Evolutionary conservation across 2,113 vertebrate genomes (phyloP).

Genomic region (Ophiodon elongatus): DNA sequence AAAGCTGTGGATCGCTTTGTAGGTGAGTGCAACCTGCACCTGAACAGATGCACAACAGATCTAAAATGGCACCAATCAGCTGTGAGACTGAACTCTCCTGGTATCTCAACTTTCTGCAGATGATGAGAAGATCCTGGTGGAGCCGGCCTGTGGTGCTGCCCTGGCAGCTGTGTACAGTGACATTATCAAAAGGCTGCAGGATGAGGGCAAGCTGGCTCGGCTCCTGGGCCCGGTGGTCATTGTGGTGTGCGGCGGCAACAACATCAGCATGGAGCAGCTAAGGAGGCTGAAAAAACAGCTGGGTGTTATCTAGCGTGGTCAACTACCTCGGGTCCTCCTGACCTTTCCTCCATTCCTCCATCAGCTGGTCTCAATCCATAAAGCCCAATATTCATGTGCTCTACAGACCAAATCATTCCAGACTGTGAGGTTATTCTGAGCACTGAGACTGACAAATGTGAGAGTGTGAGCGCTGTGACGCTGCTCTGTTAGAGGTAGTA

Average conservation of each 20-base stretch:
- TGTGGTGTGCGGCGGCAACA: conserved; percentile 91
- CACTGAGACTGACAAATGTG: conserved; percentile 3
- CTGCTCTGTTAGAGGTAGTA: conserved; percentile 23
- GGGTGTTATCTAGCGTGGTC: conserved; percentile 57
- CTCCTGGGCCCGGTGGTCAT: conserved; percentile 84
- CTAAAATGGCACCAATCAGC: neutral
- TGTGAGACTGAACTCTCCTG: neutral
- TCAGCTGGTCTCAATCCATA: conserved; percentile 19
- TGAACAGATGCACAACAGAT: neutral
- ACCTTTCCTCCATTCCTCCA: conserved; percentile 23
- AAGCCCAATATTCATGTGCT: conserved; percentile 19
- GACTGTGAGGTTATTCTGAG: conserved; percentile 33
- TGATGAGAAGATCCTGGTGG: conserved; percentile 92
- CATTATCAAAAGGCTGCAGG: conserved; percentile 85
- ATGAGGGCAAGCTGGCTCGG: conserved; percentile 79
- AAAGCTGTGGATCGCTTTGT: conserved; percentile 88
- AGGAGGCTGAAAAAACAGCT: conserved; percentile 85
- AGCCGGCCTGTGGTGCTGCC: conserved; percentile 90
- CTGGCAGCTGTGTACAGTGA: conserved; percentile 90
- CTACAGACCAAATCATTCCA: conserved; percentile 63
- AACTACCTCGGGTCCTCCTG: neutral
- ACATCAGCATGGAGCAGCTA: conserved; percentile 85
- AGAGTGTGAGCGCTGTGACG: neutral
- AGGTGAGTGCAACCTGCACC: conserved; percentile 82
- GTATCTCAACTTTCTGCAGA: conserved; percentile 79